Evolutionary conservation across 2,888 invertebrate species (phyloP).

Genomic region (Teinopalpus imperialis): DNA sequence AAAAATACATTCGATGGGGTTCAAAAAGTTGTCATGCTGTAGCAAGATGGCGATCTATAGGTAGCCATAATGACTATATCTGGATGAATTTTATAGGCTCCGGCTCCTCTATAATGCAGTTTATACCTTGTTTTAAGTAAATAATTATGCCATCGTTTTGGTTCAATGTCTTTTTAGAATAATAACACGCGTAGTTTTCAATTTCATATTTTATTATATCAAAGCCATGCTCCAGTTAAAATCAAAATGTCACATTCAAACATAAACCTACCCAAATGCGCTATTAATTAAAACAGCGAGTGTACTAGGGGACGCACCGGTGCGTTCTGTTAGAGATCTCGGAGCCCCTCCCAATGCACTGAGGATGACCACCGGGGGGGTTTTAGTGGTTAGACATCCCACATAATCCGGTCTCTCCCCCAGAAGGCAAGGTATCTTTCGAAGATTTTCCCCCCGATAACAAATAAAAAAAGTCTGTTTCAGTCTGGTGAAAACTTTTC

Average conservation of each 20-base stretch:
- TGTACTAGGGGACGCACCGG: too few relatives aligned
- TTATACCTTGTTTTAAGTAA: not conserved
- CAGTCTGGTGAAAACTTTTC: too few relatives aligned
- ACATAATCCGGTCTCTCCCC: too few relatives aligned
- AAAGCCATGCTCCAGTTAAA: slow-evolving; percentile 1
- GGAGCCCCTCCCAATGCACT: too few relatives aligned
- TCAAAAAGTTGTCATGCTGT: not conserved
- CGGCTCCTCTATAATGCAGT: not conserved
- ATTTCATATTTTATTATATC: too few relatives aligned
- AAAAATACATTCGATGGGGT: not conserved
- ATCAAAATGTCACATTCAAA: slow-evolving; percentile 3
- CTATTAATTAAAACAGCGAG: too few relatives aligned
- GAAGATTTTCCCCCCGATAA: too few relatives aligned
- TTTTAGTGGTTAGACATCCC: too few relatives aligned
- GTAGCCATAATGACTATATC: not conserved
- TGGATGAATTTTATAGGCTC: not conserved
- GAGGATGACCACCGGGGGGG: too few relatives aligned
- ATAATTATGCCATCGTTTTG: not conserved
- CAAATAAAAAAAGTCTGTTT: too few relatives aligned
- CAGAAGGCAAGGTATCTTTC: too few relatives aligned
- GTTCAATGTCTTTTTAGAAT: not conserved
- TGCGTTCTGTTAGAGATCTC: too few relatives aligned
- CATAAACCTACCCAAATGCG: not conserved
- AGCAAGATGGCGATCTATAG: not conserved
- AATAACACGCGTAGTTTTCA: not conserved